Conservation (phyloP, 2,113 vertebrate species). For the Thamnaconus septentrionalis region DNA sequence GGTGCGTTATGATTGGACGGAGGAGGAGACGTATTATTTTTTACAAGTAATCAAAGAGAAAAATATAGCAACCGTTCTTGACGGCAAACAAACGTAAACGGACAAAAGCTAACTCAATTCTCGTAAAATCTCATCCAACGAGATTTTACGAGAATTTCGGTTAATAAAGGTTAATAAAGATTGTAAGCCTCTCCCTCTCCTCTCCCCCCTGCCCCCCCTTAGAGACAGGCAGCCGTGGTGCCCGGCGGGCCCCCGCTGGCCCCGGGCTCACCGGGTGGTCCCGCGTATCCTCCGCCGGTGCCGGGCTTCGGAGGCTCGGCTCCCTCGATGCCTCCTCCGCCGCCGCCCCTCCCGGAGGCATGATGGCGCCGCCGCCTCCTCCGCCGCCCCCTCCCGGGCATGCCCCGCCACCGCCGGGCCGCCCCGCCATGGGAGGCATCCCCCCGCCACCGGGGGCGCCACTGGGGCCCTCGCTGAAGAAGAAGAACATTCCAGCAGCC, state of each 20-base stretch:
- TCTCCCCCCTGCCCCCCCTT: slow-evolving; percentile 27
- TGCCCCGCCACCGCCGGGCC: slow-evolving; percentile 86
- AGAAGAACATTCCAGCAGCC: slow-evolving; percentile 95
- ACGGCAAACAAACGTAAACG: too few relatives aligned
- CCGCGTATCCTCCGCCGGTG: slow-evolving; percentile 64
- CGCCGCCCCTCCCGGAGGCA: slow-evolving; percentile 61
- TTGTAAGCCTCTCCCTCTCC: background rate
- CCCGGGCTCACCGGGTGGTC: slow-evolving; percentile 84
- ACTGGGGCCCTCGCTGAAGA: slow-evolving; percentile 81
- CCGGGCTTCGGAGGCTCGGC: slow-evolving; percentile 67
- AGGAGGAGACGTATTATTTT: too few relatives aligned
- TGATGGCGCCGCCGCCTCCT: slow-evolving; percentile 76
- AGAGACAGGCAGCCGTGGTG: slow-evolving; percentile 82
- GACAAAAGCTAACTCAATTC: too few relatives aligned
- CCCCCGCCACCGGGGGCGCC: slow-evolving; percentile 88
- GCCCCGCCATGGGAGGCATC: slow-evolving; percentile 78
- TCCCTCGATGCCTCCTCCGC: slow-evolving; percentile 75
- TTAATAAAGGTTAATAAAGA: too few relatives aligned
- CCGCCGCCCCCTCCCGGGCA: slow-evolving; percentile 86
- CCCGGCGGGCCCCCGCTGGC: slow-evolving; percentile 81
- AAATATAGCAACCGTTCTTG: too few relatives aligned
- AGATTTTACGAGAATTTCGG: too few relatives aligned
- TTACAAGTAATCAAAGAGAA: too few relatives aligned
- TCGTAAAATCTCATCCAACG: too few relatives aligned
- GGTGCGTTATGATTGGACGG: too few relatives aligned